Base-by-base conservation (phyloP, 2,888 invertebrate genomes). In the Pseudolycoriella hygida region DNA sequence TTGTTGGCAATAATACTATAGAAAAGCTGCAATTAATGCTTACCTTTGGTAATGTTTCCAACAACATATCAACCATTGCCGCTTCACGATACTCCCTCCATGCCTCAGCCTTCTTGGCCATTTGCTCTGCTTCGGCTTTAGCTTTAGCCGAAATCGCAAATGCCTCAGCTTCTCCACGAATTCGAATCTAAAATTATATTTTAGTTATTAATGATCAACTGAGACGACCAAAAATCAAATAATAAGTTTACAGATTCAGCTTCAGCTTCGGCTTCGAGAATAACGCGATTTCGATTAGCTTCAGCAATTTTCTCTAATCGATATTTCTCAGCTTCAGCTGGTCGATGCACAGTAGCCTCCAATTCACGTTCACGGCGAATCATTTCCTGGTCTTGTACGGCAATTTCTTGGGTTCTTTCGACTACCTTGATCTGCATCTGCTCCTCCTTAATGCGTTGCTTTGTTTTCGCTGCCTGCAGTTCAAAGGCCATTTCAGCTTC, bases 81-180 rank as follows among this genome's bases (percentile, higher is more conserved):
- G 93, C 92, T 44, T 85, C 89, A 53, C 92, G 87, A 64, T 96
- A 97, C 59, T 94, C 92, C 59, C 84, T 86, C 82, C 86, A 96
- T 14, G 97, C 96, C 55, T 93, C 93, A 0, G 94, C 96, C 59
- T 96, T 97, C 68, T 89, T 89, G 1, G 85, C 77, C 89, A 96
- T 93, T 67, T 94, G 94, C 63, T 90, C 92, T 0, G 94, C 92
- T 60, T 97, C 96, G 2, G 96, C 96, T 53, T 78, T 85, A 1
- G 94, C 96, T 66, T 90, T 92, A 1, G 89, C 92, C 56, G 87
- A 81, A 58, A 96, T 86, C 18, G 96, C 90, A 63, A 76, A 93
- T 1, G 96, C 94, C 66, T 81, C 93, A 51, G 84, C 89, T 71
- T 85, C 86, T 39, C 88, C 89, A 51, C 83, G 80, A 49, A 92